Base-by-base conservation (phyloP, 2,113 vertebrate genomes). In the Caranx melampygus region DNA sequence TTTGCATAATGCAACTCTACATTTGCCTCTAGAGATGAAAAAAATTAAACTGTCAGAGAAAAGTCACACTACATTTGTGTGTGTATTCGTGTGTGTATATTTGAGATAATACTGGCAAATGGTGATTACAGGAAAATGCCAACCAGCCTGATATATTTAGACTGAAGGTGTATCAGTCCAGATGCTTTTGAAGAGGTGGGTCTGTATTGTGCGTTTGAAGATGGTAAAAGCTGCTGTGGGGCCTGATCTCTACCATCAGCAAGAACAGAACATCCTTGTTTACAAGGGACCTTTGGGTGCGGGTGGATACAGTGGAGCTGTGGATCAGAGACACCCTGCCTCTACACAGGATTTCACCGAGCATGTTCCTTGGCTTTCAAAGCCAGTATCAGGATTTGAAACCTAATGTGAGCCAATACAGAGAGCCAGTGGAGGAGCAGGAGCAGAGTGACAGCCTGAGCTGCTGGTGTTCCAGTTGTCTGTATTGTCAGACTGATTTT, bases 231-330 rank as follows among this genome's bases (percentile, higher is more conserved):
- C 15, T 3, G 3, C 18, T 5, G 1, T n/a, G 35, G 35, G 40
- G 40, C 13, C 59, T 45, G 58, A 64, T 75, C 57, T 63, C n/a
- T 12, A 70, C 31, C 51, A 20, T 66, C 12, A 55, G 61, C 20
- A 14, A 2, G 57, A 78, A 47, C 57, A 68, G 49, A 55, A 18
- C 37, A 49, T 26, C 9, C 12, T 37, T 60, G 52, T 79, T 84
- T 75, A 58, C 63, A 44, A 20, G 5, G 35, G 35, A 52, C 15
- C 34, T 82, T 52, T 49, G 72, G 16, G 21, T 49, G 58, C 14
- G 14, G 14, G 20, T n/a, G 59, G 31, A 40, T 64, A 26, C 60
- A 71, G 58, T n/a, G 64, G 59, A 75, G 71, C 65, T n/a, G 54
- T 15, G 13, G 60, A 66, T 66, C 72, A 65, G 59, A 74, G 63